Percentiles rank a stretch among this genome's conserved stretches.
phyloP scores from a whole-genome alignment of 2,888 invertebrate species.

The Molorchus minor region DNA sequence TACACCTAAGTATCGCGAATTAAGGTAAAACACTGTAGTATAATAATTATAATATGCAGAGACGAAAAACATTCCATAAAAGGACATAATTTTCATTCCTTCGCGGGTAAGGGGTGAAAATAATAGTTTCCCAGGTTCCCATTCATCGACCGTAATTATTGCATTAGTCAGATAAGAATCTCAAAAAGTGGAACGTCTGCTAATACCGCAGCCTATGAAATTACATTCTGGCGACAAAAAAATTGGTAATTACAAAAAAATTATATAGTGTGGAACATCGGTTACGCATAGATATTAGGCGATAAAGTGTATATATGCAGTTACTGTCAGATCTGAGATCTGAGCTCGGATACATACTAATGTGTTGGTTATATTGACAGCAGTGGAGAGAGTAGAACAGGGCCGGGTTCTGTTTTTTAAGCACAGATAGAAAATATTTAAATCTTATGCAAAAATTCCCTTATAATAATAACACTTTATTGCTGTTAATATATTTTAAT shows the following conservation, averaged over 20 bases:
- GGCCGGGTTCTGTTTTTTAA: not conserved
- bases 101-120: not conserved
- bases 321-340: slow-evolving; percentile 49
- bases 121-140: slow-evolving; percentile 10
- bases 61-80: no score
- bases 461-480: no score
- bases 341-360: slow-evolving; percentile 56
- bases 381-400: slow-evolving; percentile 42
- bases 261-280: slow-evolving; percentile 47
- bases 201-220: slow-evolving; percentile 43
- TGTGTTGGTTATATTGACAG: slow-evolving; percentile 52
- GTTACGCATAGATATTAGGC: slow-evolving; percentile 48
- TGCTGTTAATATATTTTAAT: no score
- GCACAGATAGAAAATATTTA: not conserved
- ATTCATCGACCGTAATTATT: slow-evolving; percentile 20
- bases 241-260: slow-evolving; percentile 49
- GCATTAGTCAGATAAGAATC: slow-evolving; percentile 19
- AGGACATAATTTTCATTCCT: not conserved
- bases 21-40: no score
- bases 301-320: slow-evolving; percentile 47
- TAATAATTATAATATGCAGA: no score
- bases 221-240: slow-evolving; percentile 45
- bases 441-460: no score
- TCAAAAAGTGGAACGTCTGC: slow-evolving; percentile 21
- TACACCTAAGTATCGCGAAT: no score